Conservation (phyloP, 2,113 vertebrate species). For the Saimiri boliviensis region DNA sequence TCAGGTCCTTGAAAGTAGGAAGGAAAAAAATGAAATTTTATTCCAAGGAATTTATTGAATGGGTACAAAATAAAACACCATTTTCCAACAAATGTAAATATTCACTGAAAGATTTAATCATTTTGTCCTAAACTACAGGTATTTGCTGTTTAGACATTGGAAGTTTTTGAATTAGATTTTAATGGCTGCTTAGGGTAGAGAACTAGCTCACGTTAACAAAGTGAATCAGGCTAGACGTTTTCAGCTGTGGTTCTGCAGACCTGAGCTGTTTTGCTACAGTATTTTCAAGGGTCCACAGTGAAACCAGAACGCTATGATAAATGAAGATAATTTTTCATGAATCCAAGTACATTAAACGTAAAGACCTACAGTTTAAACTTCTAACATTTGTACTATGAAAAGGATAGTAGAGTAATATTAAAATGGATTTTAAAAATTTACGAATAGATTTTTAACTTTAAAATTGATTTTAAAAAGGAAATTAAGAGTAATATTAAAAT, state of each 20-base stretch:
- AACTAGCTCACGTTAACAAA: not conserved
- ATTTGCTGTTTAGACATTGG: not conserved
- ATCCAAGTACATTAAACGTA: conserved; percentile 4
- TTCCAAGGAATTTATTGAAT: conserved; percentile 16
- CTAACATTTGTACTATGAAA: not conserved
- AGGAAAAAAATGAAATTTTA: not conserved
- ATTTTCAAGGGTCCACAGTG: not conserved
- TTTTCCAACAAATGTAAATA: conserved; percentile 19
- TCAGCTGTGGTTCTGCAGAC: not conserved
- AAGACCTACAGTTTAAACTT: not conserved
- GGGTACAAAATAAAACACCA: not conserved
- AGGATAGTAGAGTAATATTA: not conserved
- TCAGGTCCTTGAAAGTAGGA: not conserved
- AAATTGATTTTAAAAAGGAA: not conserved
- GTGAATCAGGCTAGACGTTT: not conserved
- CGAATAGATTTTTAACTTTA: too few relatives aligned
- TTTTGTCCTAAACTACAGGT: conserved; percentile 1
- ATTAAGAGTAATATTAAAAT: not conserved
- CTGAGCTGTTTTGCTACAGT: not conserved
- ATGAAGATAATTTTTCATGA: conserved; percentile 18
- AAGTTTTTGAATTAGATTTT: conserved; percentile 10
- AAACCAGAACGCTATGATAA: not conserved
- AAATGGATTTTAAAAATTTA: not conserved
- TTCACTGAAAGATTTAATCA: not conserved
- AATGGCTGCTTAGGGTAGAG: not conserved